Conservation (phyloP, 2,797 vertebrate genomes). For the Betta splendens region DNA sequence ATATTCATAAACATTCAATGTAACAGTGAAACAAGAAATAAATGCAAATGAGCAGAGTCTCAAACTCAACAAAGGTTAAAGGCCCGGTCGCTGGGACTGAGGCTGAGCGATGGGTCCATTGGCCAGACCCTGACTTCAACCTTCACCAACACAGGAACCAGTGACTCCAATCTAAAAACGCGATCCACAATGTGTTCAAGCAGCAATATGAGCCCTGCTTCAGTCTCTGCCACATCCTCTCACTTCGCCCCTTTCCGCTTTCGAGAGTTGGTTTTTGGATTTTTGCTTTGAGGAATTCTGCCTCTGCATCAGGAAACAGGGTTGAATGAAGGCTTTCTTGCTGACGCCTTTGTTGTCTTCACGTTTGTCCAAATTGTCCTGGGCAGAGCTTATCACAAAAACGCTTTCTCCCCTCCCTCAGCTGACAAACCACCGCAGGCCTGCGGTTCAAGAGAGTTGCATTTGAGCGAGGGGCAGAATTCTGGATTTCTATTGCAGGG, state of each 20-base stretch:
- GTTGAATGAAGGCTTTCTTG: constrained; percentile 65
- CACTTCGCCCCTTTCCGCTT: background rate
- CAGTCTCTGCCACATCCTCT: background rate
- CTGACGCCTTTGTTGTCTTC: constrained; percentile 60
- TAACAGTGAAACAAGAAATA: no score
- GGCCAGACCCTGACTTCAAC: constrained; percentile 5
- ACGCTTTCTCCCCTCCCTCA: background rate
- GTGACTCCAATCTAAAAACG: background rate
- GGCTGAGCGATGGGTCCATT: constrained; percentile 2
- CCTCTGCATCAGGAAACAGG: constrained; percentile 69
- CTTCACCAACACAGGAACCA: no score
- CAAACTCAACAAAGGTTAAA: no score
- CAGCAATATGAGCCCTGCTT: constrained; percentile 1
- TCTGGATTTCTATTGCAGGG: constrained; percentile 62
- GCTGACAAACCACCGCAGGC: constrained; percentile 26
- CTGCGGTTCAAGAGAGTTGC: constrained; percentile 14
- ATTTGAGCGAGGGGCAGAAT: constrained; percentile 55
- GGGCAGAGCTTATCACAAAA: constrained; percentile 23
- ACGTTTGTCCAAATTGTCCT: constrained; percentile 61
- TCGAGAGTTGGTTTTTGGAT: constrained; percentile 44
- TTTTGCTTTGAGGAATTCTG: constrained; percentile 59
- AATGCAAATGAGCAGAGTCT: no score
- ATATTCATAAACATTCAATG: no score
- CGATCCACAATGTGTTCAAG: constrained; percentile 26
- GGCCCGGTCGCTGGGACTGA: no score